Percentiles rank a stretch among this genome's conserved stretches.
These are phyloP conservation scores for Fragum fragum DNA, from an alignment of 2,888 invertebrate species.

Conservation along the genomic window DNA sequence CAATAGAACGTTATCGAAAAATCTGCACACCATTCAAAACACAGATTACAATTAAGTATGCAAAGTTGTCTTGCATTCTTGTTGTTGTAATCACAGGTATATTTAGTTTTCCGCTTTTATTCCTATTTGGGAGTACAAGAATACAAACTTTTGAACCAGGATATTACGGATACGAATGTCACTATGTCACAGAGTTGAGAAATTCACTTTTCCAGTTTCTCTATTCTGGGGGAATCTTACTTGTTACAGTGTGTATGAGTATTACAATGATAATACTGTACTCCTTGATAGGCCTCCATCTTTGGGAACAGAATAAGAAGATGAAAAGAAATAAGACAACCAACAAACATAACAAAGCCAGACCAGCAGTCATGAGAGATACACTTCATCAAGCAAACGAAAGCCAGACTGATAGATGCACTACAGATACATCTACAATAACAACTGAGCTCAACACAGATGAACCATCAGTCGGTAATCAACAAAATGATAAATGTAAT, in stretches of 20 bases:
- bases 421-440: too few species aligned
- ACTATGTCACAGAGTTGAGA: background rate
- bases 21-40: slow-evolving; percentile 26
- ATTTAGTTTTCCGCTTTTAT: background rate
- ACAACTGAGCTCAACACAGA: too few species aligned
- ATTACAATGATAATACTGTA: background rate
- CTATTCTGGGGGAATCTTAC: background rate
- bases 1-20: slow-evolving; percentile 13
- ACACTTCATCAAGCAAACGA: too few species aligned
- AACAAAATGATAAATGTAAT: too few species aligned
- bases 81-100: background rate
- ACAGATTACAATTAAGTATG: slow-evolving; percentile 13
- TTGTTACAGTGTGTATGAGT: background rate
- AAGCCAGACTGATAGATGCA: too few species aligned
- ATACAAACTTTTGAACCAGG: slow-evolving; percentile 12
- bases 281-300: background rate
- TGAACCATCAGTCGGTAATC: too few species aligned
- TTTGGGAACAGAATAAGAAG: slow-evolving; percentile 19
- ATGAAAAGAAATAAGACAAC: slow-evolving; percentile 9
- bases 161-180: slow-evolving; percentile 12
- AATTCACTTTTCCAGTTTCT: background rate
- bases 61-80: slow-evolving; percentile 14
- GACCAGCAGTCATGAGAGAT: background rate
- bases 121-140: slow-evolving; percentile 6
- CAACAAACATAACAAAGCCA: background rate